A percentile compares a stretch with the other conserved stretches of the same genome.
Conservation (phyloP, 2,888 invertebrate genomes). For the Apotomis capreana region DNA sequence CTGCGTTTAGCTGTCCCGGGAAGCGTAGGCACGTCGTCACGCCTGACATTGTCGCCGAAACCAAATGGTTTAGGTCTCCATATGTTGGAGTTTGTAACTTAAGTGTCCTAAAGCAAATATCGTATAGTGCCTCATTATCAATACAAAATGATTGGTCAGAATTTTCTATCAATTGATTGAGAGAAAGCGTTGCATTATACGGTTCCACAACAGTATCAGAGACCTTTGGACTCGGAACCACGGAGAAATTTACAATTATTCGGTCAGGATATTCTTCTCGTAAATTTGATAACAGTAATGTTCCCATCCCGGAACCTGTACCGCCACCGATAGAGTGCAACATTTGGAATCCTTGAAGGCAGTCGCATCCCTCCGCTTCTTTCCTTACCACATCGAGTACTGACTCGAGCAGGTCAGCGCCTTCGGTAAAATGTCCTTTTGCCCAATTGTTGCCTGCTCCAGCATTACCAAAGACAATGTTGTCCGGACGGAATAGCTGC, state of each 20-base stretch:
- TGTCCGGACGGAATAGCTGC: conserved; percentile 93
- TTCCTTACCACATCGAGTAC: conserved; percentile 91
- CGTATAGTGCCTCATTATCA: conserved; percentile 87
- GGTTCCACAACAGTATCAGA: conserved; percentile 86
- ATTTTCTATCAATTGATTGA: conserved; percentile 93
- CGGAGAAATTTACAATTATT: conserved; percentile 91
- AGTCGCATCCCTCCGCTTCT: conserved; percentile 95
- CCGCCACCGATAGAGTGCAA: conserved; percentile 87
- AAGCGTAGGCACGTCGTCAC: conserved; percentile 91
- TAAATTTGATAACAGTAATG: conserved; percentile 92
- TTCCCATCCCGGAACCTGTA: conserved; percentile 77
- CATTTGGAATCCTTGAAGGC: conserved; percentile 93
- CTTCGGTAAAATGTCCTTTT: conserved; percentile 93
- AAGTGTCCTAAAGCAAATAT: conserved; percentile 91
- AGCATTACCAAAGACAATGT: conserved; percentile 90
- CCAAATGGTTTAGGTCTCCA: conserved; percentile 91
- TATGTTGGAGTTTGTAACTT: conserved; percentile 90
- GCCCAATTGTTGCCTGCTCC: conserved; percentile 80
- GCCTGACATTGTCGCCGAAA: conserved; percentile 93
- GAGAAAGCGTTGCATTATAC: conserved; percentile 93
- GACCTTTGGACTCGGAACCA: conserved; percentile 92
- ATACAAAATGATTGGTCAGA: conserved; percentile 86
- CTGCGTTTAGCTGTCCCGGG: conserved; percentile 78
- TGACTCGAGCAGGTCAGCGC: conserved; percentile 92
- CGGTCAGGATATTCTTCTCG: conserved; percentile 95